Percentiles rank a stretch among this genome's conserved stretches.
Evolutionary conservation across 2,113 vertebrate genomes (phyloP).

Genomic region (Chaetodon trifascialis): DNA sequence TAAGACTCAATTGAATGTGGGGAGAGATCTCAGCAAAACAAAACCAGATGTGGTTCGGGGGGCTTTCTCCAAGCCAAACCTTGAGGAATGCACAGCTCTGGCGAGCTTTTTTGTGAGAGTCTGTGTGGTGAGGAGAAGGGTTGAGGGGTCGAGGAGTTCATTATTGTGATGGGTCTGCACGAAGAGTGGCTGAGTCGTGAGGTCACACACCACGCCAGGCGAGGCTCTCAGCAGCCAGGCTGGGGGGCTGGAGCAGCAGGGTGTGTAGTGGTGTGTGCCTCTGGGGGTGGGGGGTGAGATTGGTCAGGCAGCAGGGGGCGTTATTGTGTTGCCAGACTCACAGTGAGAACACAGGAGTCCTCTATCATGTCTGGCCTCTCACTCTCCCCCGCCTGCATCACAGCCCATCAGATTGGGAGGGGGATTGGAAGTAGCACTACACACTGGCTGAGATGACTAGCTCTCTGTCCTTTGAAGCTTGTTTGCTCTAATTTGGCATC

Average conservation of each 20-base stretch:
- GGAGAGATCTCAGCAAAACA: slow-evolving; percentile 71
- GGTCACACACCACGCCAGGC: slow-evolving; percentile 45
- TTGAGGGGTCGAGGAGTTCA: slow-evolving; percentile 66
- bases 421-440: slow-evolving; percentile 47
- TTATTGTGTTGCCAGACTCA: slow-evolving; percentile 65
- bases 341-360: slow-evolving; percentile 36
- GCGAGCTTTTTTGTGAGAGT: slow-evolving; percentile 19
- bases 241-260: slow-evolving; percentile 16
- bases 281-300: neutral
- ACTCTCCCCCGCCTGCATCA: slow-evolving; percentile 12
- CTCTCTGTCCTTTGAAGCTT: slow-evolving; percentile 42
- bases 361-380: slow-evolving; percentile 49
- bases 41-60: slow-evolving; percentile 78
- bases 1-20: slow-evolving; percentile 69
- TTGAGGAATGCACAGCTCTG: slow-evolving; percentile 73
- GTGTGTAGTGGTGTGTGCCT: slow-evolving; percentile 16
- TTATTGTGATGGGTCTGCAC: slow-evolving; percentile 56
- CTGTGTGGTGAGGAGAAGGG: slow-evolving; percentile 54
- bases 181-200: slow-evolving; percentile 43
- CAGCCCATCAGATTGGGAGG: slow-evolving; percentile 60
- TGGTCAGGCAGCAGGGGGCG: slow-evolving; percentile 77
- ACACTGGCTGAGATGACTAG: slow-evolving; percentile 23
- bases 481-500: slow-evolving; percentile 70
- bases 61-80: slow-evolving; percentile 67
- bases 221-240: slow-evolving; percentile 6